These are phyloP conservation scores for Lamellibrachia columna DNA, from an alignment of 2,888 invertebrate genomes.

Conservation along the genomic window DNA sequence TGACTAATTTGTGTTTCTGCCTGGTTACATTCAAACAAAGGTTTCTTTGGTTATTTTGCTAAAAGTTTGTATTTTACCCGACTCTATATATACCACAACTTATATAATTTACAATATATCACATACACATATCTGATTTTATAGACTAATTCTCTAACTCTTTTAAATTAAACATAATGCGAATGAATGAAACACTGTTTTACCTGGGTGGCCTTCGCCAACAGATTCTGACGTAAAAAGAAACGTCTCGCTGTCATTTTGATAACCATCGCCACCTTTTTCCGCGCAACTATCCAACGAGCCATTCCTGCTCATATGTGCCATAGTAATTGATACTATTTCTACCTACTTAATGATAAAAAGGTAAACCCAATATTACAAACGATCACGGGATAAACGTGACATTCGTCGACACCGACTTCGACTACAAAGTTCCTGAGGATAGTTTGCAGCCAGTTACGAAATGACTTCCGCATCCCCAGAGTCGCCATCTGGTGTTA, in stretches of 20 bases:
- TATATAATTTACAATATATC: too few relatives aligned
- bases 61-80: too few relatives aligned
- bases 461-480: not conserved
- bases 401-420: not conserved
- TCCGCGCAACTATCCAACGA: not conserved
- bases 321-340: not conserved
- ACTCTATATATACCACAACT: too few relatives aligned
- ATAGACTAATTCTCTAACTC: not conserved
- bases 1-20: too few relatives aligned
- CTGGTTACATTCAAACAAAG: too few relatives aligned
- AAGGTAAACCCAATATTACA: not conserved
- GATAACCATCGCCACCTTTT: not conserved
- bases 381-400: not conserved
- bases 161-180: too few relatives aligned
- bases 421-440: not conserved
- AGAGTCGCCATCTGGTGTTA: not conserved
- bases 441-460: not conserved
- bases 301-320: not conserved
- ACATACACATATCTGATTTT: too few relatives aligned
- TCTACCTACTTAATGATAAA: not conserved
- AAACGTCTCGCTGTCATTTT: conserved; percentile 42
- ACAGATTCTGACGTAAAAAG: conserved; percentile 65
- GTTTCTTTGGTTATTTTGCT: too few relatives aligned
- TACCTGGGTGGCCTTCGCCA: conserved; percentile 65
- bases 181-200: too few relatives aligned